Base-by-base conservation (phyloP, 1,140 invertebrate species). In the Plectus sambesii region DNA sequence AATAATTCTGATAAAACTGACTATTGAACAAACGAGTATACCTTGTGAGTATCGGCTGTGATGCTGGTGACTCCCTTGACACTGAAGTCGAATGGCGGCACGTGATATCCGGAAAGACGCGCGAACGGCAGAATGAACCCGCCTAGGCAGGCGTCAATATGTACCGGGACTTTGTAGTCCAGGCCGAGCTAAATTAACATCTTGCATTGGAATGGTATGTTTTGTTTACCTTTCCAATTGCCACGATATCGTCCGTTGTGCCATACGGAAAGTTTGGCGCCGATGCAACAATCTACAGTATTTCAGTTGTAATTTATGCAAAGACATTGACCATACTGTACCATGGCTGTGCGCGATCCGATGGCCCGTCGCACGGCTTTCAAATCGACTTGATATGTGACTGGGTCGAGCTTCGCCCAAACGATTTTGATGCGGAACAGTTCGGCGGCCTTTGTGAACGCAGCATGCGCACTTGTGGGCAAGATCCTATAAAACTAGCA, bases 41-140 rank as follows among this genome's bases (percentile, higher is more conserved):
- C 85, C 75, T 97, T 97, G 64, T 98, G 92, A 0, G 92, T 90
- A 70, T 99, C 93, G 15, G 85, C 86, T 0, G 88, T 93, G 54
- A 99, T 96, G 64, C 90, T 96, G 0, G 84, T 87, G 0, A 99
- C 89, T 5, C 92, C 93, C 19, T 81, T 78, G 15, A 96, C 70
- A 19, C 77, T 62, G 72, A 98, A 98, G 72, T 98, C 92, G 73
- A 87, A 92, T 12, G 76, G 72, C 2, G 79, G 78, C 0, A 89
- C 49, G 0, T 69, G 53, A 67, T 79, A 92, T 2, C 89, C 90
- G 30, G 85, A 86, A 40, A 81, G 74, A 30, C 81, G 63, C 82
- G 94, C 87, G 67, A 98, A 94, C 19, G 82, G 84, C 2, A 90
- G 78, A 1, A 98, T 72, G 74, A 98, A 96, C 35, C 92, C 92